Conservation (phyloP, 2,888 invertebrate genomes). For the Euclidia mi region DNA sequence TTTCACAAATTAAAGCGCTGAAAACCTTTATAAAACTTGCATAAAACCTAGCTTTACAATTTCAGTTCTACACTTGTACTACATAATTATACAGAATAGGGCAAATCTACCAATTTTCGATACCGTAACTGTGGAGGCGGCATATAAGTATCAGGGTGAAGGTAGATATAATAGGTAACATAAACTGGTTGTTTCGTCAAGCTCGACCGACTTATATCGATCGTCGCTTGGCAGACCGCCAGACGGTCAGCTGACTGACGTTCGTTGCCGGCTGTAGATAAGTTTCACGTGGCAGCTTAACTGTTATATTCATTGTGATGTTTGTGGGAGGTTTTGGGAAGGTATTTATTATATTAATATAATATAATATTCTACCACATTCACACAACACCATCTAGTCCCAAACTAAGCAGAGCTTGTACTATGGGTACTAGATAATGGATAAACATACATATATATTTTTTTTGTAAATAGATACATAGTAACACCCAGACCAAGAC, state of each 20-base stretch:
- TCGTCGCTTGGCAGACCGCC: conserved; percentile 51
- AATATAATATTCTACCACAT: too few relatives aligned
- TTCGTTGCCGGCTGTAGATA: neutral
- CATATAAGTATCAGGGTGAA: conserved; percentile 22
- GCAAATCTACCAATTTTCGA: neutral
- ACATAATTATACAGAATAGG: neutral
- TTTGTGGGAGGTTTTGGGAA: neutral
- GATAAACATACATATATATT: too few relatives aligned
- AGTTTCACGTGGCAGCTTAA: neutral
- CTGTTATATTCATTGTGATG: neutral
- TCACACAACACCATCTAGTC: too few relatives aligned
- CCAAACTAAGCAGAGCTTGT: too few relatives aligned
- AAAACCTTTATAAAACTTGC: too few relatives aligned
- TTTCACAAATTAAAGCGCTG: too few relatives aligned
- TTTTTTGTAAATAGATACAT: too few relatives aligned
- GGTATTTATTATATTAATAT: too few relatives aligned
- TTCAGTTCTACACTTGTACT: too few relatives aligned
- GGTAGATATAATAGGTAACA: conserved; percentile 20
- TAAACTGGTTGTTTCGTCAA: conserved; percentile 41
- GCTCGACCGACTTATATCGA: conserved; percentile 45
- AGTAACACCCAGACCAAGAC: too few relatives aligned
- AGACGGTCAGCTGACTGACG: conserved; percentile 46
- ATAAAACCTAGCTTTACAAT: too few relatives aligned
- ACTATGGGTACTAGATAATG: too few relatives aligned
- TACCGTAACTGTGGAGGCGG: neutral